Percentiles rank a stretch among this genome's conserved stretches.
These are phyloP conservation scores for Anastatus disparis DNA, from an alignment of 1,140 invertebrate species.

Conservation along the genomic window DNA sequence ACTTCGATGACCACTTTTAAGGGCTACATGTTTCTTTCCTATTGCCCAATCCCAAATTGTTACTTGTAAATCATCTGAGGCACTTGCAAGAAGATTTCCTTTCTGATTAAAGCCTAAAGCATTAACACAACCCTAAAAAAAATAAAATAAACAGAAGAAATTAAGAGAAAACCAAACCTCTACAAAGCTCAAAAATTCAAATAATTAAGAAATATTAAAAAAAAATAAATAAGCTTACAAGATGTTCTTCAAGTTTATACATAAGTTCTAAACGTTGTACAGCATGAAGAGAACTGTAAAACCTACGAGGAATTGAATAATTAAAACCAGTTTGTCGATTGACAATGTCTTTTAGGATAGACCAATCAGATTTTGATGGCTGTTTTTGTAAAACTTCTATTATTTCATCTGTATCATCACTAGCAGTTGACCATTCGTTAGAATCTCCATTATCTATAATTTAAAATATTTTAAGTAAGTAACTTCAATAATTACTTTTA, in stretches of 20 bases:
- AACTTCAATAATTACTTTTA: too few relatives aligned
- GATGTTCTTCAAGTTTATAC: slow-evolving; percentile 82
- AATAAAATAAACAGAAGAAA: neutral
- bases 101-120: slow-evolving; percentile 88
- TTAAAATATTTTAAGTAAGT: too few relatives aligned
- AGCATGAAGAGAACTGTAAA: slow-evolving; percentile 84
- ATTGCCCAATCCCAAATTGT: slow-evolving; percentile 92
- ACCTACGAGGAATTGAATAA: slow-evolving; percentile 75
- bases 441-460: slow-evolving; percentile 48
- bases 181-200: neutral
- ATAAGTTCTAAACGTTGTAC: slow-evolving; percentile 85
- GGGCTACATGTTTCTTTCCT: slow-evolving; percentile 73
- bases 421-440: slow-evolving; percentile 54
- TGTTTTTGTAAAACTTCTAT: slow-evolving; percentile 69
- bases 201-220: slow-evolving; percentile 13
- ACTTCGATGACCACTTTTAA: slow-evolving; percentile 82
- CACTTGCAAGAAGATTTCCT: slow-evolving; percentile 83
- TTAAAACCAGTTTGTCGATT: slow-evolving; percentile 73
- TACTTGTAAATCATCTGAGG: slow-evolving; percentile 89
- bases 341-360: slow-evolving; percentile 70
- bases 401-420: slow-evolving; percentile 58
- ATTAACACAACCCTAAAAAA: slow-evolving; percentile 85
- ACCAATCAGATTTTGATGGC: slow-evolving; percentile 77
- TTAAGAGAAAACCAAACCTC: neutral
- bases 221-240: slow-evolving; percentile 48